Conservation (phyloP, 1,140 invertebrate species). For the Trachymyrmex cornetzi region DNA sequence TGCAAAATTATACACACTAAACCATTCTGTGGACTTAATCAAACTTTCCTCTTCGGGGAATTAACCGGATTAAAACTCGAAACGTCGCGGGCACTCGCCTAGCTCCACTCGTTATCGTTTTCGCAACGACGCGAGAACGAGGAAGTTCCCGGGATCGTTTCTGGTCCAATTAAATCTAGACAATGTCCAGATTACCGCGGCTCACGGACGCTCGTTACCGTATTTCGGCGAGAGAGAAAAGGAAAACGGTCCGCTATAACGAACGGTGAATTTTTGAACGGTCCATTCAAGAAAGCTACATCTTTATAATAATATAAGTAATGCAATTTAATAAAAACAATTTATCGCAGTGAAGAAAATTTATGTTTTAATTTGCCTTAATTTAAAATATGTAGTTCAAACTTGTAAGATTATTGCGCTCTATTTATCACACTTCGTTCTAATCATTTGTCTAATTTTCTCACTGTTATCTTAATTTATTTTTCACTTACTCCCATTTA, state of each 20-base stretch:
- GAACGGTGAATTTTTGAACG: constrained; percentile 12
- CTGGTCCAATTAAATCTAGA: constrained; percentile 73
- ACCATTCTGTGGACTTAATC: constrained; percentile 59
- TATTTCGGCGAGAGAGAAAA: not conserved
- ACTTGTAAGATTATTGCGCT: no score
- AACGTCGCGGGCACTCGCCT: constrained; percentile 22
- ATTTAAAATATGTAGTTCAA: no score
- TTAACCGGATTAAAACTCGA: constrained; percentile 65
- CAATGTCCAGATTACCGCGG: constrained; percentile 72
- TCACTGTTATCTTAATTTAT: not conserved
- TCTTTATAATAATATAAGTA: not conserved
- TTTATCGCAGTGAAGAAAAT: not conserved
- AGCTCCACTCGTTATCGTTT: constrained; percentile 67
- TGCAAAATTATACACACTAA: constrained; percentile 48
- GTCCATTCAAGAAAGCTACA: not conserved
- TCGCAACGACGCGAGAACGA: constrained; percentile 57
- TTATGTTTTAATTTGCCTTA: not conserved
- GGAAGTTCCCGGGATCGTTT: constrained; percentile 70
- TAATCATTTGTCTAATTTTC: no score
- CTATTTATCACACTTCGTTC: no score
- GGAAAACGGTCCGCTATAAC: not conserved
- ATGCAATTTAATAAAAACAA: not conserved
- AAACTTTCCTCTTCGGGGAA: constrained; percentile 59
- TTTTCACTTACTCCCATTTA: not conserved
- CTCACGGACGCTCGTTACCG: constrained; percentile 46